Conservation (phyloP, 2,797 vertebrate genomes). For the Acrossocheilus wenchowensis region DNA sequence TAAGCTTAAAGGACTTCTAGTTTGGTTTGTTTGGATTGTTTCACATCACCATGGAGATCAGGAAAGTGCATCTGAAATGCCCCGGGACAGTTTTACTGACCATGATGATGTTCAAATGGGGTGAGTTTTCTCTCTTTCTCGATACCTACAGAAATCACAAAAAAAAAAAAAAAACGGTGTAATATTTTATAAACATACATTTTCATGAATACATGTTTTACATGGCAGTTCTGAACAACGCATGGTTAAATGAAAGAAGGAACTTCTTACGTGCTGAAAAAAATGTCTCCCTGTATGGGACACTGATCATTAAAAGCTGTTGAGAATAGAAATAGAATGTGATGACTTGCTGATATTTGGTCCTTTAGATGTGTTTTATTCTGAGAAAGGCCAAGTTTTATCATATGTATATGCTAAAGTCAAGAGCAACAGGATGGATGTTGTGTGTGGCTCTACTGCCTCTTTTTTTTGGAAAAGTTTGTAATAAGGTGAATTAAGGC, state of each 20-base stretch:
- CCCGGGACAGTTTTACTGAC: slow-evolving; percentile 74
- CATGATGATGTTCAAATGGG: slow-evolving; percentile 82
- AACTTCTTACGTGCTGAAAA: neutral
- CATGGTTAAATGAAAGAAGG: neutral
- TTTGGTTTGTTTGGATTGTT: slow-evolving; percentile 25
- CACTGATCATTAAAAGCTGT: neutral
- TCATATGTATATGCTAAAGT: neutral
- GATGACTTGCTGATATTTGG: neutral
- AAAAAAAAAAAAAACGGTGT: neutral
- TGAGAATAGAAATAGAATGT: neutral
- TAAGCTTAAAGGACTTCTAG: neutral
- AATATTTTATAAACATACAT: neutral
- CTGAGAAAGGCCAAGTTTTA: neutral
- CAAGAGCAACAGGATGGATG: slow-evolving; percentile 26
- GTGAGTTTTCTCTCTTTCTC: slow-evolving; percentile 68
- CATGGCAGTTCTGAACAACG: neutral
- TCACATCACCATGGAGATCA: slow-evolving; percentile 72
- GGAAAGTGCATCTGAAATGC: slow-evolving; percentile 68
- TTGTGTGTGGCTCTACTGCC: neutral
- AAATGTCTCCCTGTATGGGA: neutral
- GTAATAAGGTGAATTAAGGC: neutral
- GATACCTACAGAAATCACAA: neutral
- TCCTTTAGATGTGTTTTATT: neutral
- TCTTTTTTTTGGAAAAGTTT: neutral
- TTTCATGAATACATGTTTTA: neutral